phyloP scores from a whole-genome alignment of 37 sponge, comb jelly and placozoan genomes.

The Axinella damicornis region DNA sequence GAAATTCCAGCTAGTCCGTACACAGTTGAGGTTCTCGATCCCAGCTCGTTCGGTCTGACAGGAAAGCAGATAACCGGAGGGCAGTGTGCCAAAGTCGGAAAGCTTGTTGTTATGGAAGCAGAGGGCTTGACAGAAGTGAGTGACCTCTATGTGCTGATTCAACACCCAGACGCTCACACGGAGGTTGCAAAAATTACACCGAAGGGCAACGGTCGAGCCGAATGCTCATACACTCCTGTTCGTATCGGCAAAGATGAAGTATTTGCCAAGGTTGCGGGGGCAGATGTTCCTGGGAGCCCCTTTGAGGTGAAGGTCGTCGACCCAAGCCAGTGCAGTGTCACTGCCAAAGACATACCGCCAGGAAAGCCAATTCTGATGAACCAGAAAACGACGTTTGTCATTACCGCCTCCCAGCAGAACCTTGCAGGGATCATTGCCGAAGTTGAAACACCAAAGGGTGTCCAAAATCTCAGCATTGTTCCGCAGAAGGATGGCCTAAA shows the following conservation, averaged over 20 bases:
- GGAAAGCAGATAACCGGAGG: constrained; percentile 55
- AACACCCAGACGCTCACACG: constrained; percentile 54
- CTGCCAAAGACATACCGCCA: constrained; percentile 50
- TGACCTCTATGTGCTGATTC: constrained; percentile 54
- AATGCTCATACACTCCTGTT: constrained; percentile 64
- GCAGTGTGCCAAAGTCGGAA: constrained; percentile 54
- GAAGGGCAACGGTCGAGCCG: constrained; percentile 37
- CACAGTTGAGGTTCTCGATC: constrained; percentile 60
- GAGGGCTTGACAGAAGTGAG: constrained; percentile 26
- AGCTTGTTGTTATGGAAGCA: constrained; percentile 42
- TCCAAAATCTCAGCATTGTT: constrained; percentile 31
- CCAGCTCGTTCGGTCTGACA: constrained; percentile 41
- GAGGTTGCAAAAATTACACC: constrained; percentile 20
- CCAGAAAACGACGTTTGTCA: constrained; percentile 50
- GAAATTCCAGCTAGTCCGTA: constrained; percentile 73
- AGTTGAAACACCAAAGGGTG: constrained; percentile 39
- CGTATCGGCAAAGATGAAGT: constrained; percentile 58
- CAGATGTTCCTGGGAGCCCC: constrained; percentile 74
- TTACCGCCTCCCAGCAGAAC: constrained; percentile 54
- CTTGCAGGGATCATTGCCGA: constrained; percentile 43
- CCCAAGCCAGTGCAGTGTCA: constrained; percentile 77
- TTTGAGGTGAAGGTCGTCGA: constrained; percentile 76
- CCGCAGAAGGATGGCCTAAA: constrained; percentile 29
- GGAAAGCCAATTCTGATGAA: constrained; percentile 53
- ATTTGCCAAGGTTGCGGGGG: constrained; percentile 62